These are phyloP conservation scores for Pinna nobilis DNA, from an alignment of 1,140 invertebrate species.

Conservation along the genomic window DNA sequence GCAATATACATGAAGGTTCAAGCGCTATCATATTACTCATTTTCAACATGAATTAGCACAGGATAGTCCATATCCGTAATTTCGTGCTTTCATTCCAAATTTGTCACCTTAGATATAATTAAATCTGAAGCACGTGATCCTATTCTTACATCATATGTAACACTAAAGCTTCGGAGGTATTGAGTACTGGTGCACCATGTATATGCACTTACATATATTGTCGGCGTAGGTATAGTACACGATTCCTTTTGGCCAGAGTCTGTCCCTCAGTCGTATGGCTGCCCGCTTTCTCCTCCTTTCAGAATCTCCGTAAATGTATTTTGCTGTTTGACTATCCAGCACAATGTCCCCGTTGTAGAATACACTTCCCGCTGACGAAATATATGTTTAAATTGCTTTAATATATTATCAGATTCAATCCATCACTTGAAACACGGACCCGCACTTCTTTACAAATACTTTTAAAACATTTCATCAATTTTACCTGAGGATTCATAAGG, in stretches of 20 bases:
- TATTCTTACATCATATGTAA: no score
- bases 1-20: no score
- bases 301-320: conserved; percentile 36
- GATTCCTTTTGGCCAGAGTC: conserved; percentile 60
- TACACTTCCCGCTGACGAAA: conserved; percentile 32
- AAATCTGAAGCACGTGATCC: no score
- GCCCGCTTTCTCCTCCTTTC: conserved; percentile 47
- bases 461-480: conserved; percentile 2
- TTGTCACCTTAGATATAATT: no score
- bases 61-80: no score
- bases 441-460: not conserved
- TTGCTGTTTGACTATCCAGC: conserved; percentile 38
- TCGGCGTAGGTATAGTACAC: conserved; percentile 59
- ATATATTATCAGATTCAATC: not conserved
- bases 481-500: no score
- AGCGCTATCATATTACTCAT: no score
- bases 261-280: conserved; percentile 38
- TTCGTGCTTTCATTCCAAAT: no score
- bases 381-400: not conserved
- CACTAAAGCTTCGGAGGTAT: no score
- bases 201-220: conserved; percentile 55
- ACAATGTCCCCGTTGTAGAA: conserved; percentile 60
- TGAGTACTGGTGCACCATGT: no score
- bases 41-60: no score
- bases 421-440: not conserved